These are phyloP conservation scores for Drosophila yooni DNA, from an alignment of 2,888 invertebrate species.

Conservation along the genomic window DNA sequence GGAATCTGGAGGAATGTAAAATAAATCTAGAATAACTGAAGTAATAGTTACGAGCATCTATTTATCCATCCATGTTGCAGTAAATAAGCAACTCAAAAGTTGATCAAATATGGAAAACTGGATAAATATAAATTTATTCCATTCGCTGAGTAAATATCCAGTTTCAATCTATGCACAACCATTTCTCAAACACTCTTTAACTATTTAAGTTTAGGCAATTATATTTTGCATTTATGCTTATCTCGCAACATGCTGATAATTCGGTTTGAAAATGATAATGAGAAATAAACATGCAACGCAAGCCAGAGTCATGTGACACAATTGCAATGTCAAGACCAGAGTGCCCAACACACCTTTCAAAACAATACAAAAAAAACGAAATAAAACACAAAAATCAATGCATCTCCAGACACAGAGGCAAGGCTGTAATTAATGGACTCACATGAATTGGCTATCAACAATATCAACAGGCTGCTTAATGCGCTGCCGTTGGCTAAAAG, in stretches of 20 bases:
- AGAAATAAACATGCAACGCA: conserved; percentile 20
- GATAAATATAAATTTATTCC: background rate
- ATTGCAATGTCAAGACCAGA: conserved; percentile 28
- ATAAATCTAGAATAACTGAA: background rate
- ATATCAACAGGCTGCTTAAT: conserved; percentile 25
- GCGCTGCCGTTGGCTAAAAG: conserved; percentile 5
- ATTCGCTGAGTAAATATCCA: background rate
- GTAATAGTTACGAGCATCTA: background rate
- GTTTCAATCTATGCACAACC: background rate
- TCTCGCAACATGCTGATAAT: conserved; percentile 7
- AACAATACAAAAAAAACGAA: background rate
- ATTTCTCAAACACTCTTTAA: background rate
- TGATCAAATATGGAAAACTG: background rate
- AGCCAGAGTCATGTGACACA: conserved; percentile 15
- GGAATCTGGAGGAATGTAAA: too few species aligned
- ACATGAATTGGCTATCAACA: conserved; percentile 17
- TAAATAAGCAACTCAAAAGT: background rate
- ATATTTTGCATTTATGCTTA: conserved; percentile 9
- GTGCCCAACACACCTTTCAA: background rate
- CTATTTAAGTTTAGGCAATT: conserved; percentile 3
- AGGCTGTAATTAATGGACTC: conserved; percentile 2
- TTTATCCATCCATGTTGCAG: background rate
- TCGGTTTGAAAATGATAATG: conserved; percentile 10
- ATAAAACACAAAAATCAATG: conserved; percentile 8
- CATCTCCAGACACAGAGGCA: background rate